These are phyloP conservation scores for Sarcophaga variegata DNA, from an alignment of 2,888 invertebrate genomes.

Conservation along the genomic window DNA sequence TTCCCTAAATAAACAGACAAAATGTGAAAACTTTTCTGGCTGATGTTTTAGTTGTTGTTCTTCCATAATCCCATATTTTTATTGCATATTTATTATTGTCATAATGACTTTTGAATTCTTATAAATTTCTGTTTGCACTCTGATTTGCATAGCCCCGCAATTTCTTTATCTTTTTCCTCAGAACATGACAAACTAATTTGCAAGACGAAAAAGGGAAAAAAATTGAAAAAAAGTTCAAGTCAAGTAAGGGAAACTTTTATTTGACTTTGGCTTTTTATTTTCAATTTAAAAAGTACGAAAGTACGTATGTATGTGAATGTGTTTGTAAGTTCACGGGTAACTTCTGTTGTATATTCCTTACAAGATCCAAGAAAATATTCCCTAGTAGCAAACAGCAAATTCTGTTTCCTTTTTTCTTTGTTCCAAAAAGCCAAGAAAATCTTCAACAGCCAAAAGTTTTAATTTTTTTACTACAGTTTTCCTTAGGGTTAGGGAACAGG, in stretches of 20 bases:
- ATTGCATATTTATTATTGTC: not conserved
- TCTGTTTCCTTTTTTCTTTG: not conserved
- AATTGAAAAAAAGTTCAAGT: not conserved
- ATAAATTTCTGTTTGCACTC: not conserved
- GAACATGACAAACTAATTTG: conserved; percentile 53
- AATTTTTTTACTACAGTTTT: too few species aligned
- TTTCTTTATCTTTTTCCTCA: not conserved
- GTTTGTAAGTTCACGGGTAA: too few species aligned
- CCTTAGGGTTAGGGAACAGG: too few species aligned
- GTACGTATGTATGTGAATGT: too few species aligned
- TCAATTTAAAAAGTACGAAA: not conserved
- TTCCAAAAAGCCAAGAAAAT: not conserved
- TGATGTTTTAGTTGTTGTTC: too few species aligned
- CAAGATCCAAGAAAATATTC: not conserved
- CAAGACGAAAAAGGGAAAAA: not conserved
- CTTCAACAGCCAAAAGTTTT: too few species aligned
- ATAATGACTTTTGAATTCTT: not conserved
- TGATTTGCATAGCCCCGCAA: conserved; percentile 15
- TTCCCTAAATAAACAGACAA: not conserved
- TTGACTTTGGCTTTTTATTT: conserved; percentile 13
- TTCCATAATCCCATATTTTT: not conserved
- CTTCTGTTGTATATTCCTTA: too few species aligned
- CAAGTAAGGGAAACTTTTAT: conserved; percentile 43
- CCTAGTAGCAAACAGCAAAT: not conserved
- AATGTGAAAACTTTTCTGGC: not conserved